Conservation (phyloP, 2,888 invertebrate genomes). For the Eilema griseolum region DNA sequence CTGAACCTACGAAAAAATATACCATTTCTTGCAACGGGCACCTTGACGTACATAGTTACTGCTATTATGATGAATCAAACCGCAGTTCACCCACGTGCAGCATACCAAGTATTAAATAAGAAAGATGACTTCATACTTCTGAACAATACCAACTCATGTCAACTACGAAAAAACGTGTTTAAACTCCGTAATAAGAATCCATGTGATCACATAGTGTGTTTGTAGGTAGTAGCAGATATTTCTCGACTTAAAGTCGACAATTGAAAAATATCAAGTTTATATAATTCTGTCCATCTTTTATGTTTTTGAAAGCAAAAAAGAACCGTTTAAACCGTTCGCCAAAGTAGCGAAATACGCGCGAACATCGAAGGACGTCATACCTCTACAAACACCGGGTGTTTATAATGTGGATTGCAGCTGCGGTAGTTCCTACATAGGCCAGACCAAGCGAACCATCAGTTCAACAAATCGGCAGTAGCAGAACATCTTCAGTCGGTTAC, state of each 20-base stretch:
- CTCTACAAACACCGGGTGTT: too few relatives aligned
- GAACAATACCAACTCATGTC: not conserved
- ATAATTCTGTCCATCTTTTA: too few relatives aligned
- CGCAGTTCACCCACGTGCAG: not conserved
- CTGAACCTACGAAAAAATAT: not conserved
- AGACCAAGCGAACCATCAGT: too few relatives aligned
- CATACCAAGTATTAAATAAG: not conserved
- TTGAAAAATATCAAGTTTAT: not conserved
- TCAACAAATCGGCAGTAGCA: too few relatives aligned
- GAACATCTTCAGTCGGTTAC: too few relatives aligned
- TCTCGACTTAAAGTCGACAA: not conserved
- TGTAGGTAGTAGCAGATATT: not conserved
- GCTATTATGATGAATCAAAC: not conserved
- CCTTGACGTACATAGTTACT: not conserved
- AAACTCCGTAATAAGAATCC: not conserved
- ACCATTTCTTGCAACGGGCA: not conserved
- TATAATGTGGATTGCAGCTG: too few relatives aligned
- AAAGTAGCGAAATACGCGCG: too few relatives aligned
- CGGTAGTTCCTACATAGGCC: too few relatives aligned
- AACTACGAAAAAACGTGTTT: not conserved
- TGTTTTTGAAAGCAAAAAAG: too few relatives aligned
- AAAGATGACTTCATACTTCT: constrained; percentile 1
- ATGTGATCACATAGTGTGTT: not conserved
- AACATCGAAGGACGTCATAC: too few relatives aligned
- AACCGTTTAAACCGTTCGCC: too few relatives aligned